Percentiles rank a stretch among this genome's conserved stretches.
phyloP scores from a whole-genome alignment of 2,888 invertebrate genomes.

The Deroplatys truncata region DNA sequence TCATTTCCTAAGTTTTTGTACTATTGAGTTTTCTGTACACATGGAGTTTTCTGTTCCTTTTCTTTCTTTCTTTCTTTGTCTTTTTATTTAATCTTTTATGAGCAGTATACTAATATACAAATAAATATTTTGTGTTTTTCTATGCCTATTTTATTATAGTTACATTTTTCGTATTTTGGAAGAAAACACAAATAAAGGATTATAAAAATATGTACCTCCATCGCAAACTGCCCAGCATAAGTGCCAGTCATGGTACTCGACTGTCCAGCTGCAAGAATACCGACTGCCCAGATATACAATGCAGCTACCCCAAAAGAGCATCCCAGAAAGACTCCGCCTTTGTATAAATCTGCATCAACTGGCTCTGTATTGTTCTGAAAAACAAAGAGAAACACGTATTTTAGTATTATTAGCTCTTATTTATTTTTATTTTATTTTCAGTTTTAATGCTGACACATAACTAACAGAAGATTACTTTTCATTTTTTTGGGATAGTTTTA shows the following conservation, averaged over 20 bases:
- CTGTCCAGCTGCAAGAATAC: constrained; percentile 77
- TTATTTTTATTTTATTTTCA: not conserved
- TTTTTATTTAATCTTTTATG: too few relatives aligned
- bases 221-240: constrained; percentile 83
- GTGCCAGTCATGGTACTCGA: constrained; percentile 83
- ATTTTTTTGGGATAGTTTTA: not conserved
- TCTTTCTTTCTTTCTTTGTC: too few relatives aligned
- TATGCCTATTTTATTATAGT: not conserved
- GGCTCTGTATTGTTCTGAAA: constrained; percentile 48
- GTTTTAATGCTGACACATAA: not conserved
- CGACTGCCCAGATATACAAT: constrained; percentile 82
- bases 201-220: constrained; percentile 60
- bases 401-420: too few relatives aligned
- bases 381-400: constrained; percentile 11
- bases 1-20: too few relatives aligned
- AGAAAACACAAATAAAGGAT: not conserved
- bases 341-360: constrained; percentile 66
- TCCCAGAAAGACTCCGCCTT: constrained; percentile 69
- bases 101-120: too few relatives aligned
- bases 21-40: too few relatives aligned
- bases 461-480: not conserved
- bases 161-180: not conserved
- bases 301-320: constrained; percentile 72
- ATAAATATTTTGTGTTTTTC: too few relatives aligned
- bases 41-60: too few relatives aligned